Base-by-base conservation (phyloP, 2,113 vertebrate genomes). In the Zosterops hypoxanthus region DNA sequence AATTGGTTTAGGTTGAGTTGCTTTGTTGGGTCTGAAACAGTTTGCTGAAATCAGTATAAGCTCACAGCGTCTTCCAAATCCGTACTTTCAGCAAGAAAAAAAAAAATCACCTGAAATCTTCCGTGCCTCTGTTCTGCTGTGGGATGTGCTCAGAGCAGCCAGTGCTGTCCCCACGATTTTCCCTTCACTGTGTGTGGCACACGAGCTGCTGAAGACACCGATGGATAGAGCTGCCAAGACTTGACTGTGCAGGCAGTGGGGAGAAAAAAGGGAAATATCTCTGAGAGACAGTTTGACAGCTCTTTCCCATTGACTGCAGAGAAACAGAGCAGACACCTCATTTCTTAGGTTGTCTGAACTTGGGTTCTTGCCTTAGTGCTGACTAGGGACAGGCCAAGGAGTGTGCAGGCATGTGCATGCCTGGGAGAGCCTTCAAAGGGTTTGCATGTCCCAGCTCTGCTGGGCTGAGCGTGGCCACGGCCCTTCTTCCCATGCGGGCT, bases 281-380 rank as follows among this genome's bases (percentile, higher is more conserved):
- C 55, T 13, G 11, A 76, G 77, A 85, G 59, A 61, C 65, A 68
- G 26, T 55, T 83, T 90, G 92, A 65, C 82, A 88, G 79, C 72
- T 83, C 86, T 63, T 92, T 88, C 88, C 86, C 52, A 39, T 9
- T 52, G 68, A 75, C 88, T 93, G 82, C 64, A 59, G 80, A 80
- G 83, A 73, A 83, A 46, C 50, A 66, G 80, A 61, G 76, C 83
- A 77, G 92, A 59, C 76, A 66, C 68, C 39, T 92, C 8, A 93
- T 95, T 95, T 92, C 91, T 83, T 66, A 44, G 55, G 39, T 66
- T 90, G 82, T 66, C 83, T 92, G 88, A 52, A n/a, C 71, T 75
- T 70, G 80, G 34, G 69, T 90, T 71, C 63, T 77, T 83, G 90
- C 68, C 95, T 86, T 61, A 53, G 57, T 85, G 70, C 49, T 52